Evolutionary conservation across 64 coral and sea anemone species (phyloP).

Genomic region (Porites lutea): DNA sequence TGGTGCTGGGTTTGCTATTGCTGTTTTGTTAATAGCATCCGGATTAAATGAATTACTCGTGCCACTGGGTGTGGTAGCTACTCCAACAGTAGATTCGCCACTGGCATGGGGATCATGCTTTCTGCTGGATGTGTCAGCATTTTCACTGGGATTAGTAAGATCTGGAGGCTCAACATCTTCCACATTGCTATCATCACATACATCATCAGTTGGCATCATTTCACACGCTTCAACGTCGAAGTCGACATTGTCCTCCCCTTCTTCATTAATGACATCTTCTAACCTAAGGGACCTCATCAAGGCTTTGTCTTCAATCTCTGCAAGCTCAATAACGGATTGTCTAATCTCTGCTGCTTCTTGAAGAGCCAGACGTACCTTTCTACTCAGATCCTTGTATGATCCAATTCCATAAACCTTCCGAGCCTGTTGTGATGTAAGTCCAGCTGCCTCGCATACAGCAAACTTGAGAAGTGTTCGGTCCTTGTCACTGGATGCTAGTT

Average conservation of each 20-base stretch:
- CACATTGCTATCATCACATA: neutral
- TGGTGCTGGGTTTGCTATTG: no score
- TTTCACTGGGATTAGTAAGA: neutral
- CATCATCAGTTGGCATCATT: neutral
- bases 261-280: constrained; percentile 4
- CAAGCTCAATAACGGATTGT: constrained; percentile 19
- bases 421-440: constrained; percentile 33
- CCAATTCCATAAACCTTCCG: constrained; percentile 59
- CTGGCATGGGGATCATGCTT: no score
- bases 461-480: constrained; percentile 47
- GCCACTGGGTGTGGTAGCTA: no score
- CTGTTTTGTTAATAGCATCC: no score
- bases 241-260: constrained; percentile 14
- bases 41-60: no score
- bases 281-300: constrained; percentile 8
- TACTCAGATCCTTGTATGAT: constrained; percentile 6
- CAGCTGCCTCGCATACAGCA: constrained; percentile 41
- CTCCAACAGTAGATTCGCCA: no score
- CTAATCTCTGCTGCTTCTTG: constrained; percentile 39
- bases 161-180: neutral
- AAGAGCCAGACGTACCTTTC: constrained; percentile 25
- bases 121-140: neutral
- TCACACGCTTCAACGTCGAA: constrained; percentile 27
- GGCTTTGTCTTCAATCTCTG: constrained; percentile 37
- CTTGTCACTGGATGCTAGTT: constrained; percentile 49